A percentile compares a stretch with the other conserved stretches of the same genome.
These are phyloP conservation scores for Campylorhamphus procurvoides DNA, from an alignment of 2,113 vertebrate species.

Conservation along the genomic window DNA sequence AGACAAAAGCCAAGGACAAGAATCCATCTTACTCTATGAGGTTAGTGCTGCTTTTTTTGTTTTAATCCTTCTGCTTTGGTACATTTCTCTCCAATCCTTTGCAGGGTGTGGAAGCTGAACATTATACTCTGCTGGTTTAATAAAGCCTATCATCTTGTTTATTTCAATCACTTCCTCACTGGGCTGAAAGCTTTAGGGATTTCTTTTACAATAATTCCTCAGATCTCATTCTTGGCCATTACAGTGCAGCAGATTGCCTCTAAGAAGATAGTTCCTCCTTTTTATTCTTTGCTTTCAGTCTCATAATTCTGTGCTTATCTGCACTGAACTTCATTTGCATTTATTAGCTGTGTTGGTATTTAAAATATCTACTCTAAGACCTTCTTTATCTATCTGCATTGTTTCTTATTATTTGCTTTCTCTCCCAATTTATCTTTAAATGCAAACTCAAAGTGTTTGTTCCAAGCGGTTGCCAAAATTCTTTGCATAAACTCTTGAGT, in stretches of 20 bases:
- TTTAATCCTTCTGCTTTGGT: conserved; percentile 50
- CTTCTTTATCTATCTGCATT: conserved; percentile 71
- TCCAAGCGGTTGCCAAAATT: conserved; percentile 60
- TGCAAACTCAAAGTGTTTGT: conserved; percentile 66
- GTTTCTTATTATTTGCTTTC: conserved; percentile 75
- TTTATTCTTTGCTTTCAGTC: conserved; percentile 75
- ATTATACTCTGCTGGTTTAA: conserved; percentile 46
- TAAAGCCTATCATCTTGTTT: conserved; percentile 59
- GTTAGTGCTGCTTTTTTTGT: background rate
- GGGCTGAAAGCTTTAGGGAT: conserved; percentile 73
- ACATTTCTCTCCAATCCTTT: conserved; percentile 31
- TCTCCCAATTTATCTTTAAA: conserved; percentile 73
- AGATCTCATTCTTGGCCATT: conserved; percentile 76
- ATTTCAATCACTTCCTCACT: conserved; percentile 67
- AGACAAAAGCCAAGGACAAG: conserved; percentile 51
- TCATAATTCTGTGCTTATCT: conserved; percentile 80
- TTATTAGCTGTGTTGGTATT: conserved; percentile 77
- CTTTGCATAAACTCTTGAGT: conserved; percentile 20
- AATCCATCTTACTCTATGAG: background rate
- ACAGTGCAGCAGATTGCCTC: conserved; percentile 72
- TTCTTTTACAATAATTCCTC: conserved; percentile 75
- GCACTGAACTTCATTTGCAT: conserved; percentile 78
- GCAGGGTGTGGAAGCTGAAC: background rate
- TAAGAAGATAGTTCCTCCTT: conserved; percentile 73
- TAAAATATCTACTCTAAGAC: conserved; percentile 72